These are phyloP conservation scores for Seriola dumerili DNA, from an alignment of 2,113 vertebrate species.

Conservation along the genomic window DNA sequence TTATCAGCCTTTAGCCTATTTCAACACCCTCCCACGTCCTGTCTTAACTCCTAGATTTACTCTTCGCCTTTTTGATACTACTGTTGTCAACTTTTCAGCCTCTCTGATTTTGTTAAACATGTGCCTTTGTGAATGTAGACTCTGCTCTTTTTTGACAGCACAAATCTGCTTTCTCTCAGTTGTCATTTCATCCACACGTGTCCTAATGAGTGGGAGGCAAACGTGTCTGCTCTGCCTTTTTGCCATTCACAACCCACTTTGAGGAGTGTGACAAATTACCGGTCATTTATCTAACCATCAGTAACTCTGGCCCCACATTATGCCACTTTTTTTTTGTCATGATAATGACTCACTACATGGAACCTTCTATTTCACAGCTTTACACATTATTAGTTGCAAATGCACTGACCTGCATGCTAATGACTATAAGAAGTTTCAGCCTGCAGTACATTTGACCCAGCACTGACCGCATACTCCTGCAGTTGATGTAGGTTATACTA, in stretches of 20 bases:
- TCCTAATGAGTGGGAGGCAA: slow-evolving; percentile 45
- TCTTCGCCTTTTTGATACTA: background rate
- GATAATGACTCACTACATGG: background rate
- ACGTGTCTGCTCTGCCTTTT: slow-evolving; percentile 23
- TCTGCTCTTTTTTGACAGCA: slow-evolving; percentile 8
- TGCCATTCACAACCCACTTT: slow-evolving; percentile 25
- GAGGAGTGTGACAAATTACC: slow-evolving; percentile 2
- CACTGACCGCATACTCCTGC: background rate
- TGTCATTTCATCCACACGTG: slow-evolving; percentile 39
- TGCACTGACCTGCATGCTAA: slow-evolving; percentile 10
- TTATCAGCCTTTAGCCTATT: background rate
- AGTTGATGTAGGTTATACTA: background rate
- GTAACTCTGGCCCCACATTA: background rate
- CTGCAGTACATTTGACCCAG: background rate
- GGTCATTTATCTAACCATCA: slow-evolving; percentile 27
- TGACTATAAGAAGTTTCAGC: slow-evolving; percentile 1
- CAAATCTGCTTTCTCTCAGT: background rate
- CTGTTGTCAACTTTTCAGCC: background rate
- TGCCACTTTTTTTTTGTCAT: background rate
- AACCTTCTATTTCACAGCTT: slow-evolving; percentile 30
- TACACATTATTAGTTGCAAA: slow-evolving; percentile 35
- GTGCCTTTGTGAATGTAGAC: background rate
- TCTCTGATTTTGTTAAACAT: slow-evolving; percentile 13
- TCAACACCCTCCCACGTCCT: background rate
- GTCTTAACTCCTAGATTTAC: background rate